Conservation (phyloP, 1,140 invertebrate species). For the Lepidurus packardi region DNA sequence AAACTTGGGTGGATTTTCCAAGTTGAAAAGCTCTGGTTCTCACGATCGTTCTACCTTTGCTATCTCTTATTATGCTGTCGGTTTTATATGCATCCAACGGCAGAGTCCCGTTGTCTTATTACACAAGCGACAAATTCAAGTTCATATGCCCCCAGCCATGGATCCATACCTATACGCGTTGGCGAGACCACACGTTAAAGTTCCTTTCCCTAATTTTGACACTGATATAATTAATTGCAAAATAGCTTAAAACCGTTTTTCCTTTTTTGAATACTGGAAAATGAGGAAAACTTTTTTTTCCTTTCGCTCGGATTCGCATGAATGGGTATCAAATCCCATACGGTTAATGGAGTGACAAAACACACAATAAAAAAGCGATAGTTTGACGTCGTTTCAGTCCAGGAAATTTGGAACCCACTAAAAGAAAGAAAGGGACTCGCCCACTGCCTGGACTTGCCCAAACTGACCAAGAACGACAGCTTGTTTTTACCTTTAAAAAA, state of each 20-base stretch:
- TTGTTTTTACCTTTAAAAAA: neutral
- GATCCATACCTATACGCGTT: neutral
- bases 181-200: neutral
- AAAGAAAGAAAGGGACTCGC: neutral
- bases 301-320: too few species aligned
- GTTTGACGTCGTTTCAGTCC: neutral
- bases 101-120: constrained; percentile 4
- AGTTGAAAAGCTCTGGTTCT: neutral
- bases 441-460: too few species aligned
- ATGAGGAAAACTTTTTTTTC: too few species aligned
- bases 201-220: neutral
- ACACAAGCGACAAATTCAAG: neutral
- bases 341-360: neutral
- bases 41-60: neutral
- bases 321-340: neutral
- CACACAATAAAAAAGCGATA: neutral
- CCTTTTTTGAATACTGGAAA: too few species aligned
- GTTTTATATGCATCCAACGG: neutral
- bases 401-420: neutral
- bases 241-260: too few species aligned
- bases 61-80: neutral
- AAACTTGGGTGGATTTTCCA: neutral
- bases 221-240: too few species aligned
- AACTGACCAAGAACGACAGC: too few species aligned
- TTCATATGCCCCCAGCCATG: neutral